phyloP scores from a whole-genome alignment of 2,888 invertebrate species.

The Crocallis elinguaria region DNA sequence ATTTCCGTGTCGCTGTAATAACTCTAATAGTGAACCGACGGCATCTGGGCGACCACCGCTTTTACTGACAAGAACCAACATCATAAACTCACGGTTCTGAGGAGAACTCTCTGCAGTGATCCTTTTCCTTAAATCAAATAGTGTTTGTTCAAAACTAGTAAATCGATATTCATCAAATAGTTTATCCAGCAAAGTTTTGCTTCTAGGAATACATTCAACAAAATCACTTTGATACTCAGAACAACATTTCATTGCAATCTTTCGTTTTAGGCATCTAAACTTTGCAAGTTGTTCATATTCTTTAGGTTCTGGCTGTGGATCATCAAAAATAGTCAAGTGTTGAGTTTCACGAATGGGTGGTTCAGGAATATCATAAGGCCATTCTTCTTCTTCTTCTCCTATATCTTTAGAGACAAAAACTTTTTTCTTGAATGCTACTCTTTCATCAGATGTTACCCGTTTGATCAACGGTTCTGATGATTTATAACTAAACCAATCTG shows the following conservation, averaged over 20 bases:
- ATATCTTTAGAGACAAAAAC: conserved; percentile 49
- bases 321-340: conserved; percentile 36
- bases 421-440: conserved; percentile 39
- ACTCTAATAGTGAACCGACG: conserved; percentile 51
- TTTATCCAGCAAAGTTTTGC: conserved; percentile 49
- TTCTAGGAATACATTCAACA: background rate
- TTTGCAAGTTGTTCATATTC: too few species aligned
- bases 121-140: conserved; percentile 54
- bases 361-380: conserved; percentile 48
- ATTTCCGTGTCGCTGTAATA: conserved; percentile 54
- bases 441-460: conserved; percentile 36
- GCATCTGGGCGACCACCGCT: conserved; percentile 56
- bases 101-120: conserved; percentile 50
- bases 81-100: conserved; percentile 61
- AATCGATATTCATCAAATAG: conserved; percentile 65
- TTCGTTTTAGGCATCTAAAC: too few species aligned
- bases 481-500: conserved; percentile 39
- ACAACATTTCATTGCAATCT: too few species aligned
- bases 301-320: conserved; percentile 21
- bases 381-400: conserved; percentile 34
- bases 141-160: conserved; percentile 53
- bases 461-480: conserved; percentile 44
- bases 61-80: conserved; percentile 69
- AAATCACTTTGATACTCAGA: too few species aligned
- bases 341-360: conserved; percentile 16